These are phyloP conservation scores for Eurytoma adleriae DNA, from an alignment of 2,888 invertebrate species.

Conservation along the genomic window DNA sequence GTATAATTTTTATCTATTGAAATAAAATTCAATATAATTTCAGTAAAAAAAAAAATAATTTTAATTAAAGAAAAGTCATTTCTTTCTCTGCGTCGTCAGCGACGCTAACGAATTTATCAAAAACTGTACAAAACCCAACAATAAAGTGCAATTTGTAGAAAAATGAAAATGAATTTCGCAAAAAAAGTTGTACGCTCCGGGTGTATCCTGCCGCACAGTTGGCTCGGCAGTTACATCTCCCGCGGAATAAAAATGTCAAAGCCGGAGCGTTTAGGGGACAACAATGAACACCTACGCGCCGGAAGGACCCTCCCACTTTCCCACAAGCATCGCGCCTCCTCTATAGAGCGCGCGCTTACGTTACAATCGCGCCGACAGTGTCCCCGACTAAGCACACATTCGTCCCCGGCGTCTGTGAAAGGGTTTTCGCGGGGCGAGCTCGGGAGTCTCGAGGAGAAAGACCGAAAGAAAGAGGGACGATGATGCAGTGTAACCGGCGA, in stretches of 20 bases:
- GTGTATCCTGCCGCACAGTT: background rate
- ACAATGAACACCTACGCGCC: conserved; percentile 41
- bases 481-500: conserved; percentile 50
- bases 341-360: background rate
- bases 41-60: too few relatives aligned
- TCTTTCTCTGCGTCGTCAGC: too few relatives aligned
- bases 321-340: background rate
- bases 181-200: background rate
- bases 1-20: too few relatives aligned
- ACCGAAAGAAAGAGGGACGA: conserved; percentile 50
- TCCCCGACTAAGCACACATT: background rate
- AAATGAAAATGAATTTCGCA: background rate
- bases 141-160: too few relatives aligned
- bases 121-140: too few relatives aligned
- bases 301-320: background rate
- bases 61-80: too few relatives aligned
- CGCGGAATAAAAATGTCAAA: conserved; percentile 34
- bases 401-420: conserved; percentile 25
- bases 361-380: conserved; percentile 1
- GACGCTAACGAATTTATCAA: too few relatives aligned
- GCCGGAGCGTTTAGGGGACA: conserved; percentile 8
- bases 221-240: conserved; percentile 13
- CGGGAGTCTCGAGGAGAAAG: conserved; percentile 41
- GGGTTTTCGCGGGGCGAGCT: conserved; percentile 43
- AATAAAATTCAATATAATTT: too few relatives aligned